A percentile compares a stretch with the other conserved stretches of the same genome.
These are phyloP conservation scores for Lynx canadensis DNA, from an alignment of 2,113 vertebrate species.

Conservation along the genomic window DNA sequence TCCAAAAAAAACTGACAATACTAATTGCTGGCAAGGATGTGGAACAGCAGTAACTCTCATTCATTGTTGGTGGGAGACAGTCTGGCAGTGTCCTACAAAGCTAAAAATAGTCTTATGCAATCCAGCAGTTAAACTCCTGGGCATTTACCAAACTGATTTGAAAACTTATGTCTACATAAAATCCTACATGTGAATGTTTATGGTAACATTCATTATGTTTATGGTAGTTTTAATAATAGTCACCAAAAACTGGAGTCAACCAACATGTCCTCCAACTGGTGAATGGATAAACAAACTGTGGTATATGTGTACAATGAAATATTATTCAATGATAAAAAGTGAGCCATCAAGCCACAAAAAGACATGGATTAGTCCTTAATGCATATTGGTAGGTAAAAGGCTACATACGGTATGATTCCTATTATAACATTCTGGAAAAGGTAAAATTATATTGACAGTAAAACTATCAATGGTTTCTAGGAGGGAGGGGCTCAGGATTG, in stretches of 20 bases:
- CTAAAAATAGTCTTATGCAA: neutral
- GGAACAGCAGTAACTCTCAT: neutral
- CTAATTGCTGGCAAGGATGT: neutral
- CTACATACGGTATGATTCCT: neutral
- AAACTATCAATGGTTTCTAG: neutral
- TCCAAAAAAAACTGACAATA: neutral
- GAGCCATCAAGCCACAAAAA: neutral
- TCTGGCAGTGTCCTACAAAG: neutral
- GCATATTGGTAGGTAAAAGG: neutral
- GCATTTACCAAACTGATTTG: neutral
- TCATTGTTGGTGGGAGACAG: neutral
- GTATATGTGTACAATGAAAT: neutral
- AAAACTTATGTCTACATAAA: neutral
- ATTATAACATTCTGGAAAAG: neutral
- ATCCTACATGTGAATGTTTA: neutral
- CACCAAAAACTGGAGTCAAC: neutral
- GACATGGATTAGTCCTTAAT: neutral
- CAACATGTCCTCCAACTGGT: neutral
- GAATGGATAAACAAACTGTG: neutral
- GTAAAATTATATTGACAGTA: neutral
- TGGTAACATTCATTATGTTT: neutral
- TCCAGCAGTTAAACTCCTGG: neutral
- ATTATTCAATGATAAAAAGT: neutral
- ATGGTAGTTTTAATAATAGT: slow-evolving; percentile 19
- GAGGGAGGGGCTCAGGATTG: neutral